Evolutionary conservation across 2,888 invertebrate species (phyloP).

Genomic region (Limnephilus auricula): DNA sequence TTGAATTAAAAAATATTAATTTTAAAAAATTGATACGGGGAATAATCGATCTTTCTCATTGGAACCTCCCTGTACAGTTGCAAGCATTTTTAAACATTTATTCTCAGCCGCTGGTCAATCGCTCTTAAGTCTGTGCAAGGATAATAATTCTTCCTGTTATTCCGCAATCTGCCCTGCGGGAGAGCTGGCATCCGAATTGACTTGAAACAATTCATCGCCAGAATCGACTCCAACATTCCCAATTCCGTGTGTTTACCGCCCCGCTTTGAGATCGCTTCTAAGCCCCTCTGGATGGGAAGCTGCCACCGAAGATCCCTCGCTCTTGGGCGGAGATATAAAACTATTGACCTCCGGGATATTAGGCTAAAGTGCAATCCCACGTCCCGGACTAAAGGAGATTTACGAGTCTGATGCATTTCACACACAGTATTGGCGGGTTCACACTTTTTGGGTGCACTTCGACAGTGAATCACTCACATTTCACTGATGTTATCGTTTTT

Average conservation of each 20-base stretch:
- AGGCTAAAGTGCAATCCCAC: conserved; percentile 45
- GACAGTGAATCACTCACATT: not conserved
- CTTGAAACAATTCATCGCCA: conserved; percentile 45
- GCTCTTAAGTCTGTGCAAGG: not conserved
- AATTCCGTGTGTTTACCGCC: conserved; percentile 46
- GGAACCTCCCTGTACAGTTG: no score
- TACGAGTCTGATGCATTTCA: conserved; percentile 35
- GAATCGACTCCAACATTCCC: conserved; percentile 36
- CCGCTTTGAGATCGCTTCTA: conserved; percentile 38
- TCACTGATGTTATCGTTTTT: not conserved
- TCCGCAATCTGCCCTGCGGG: not conserved
- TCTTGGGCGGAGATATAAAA: conserved; percentile 30
- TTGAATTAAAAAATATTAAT: no score
- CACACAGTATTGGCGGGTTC: conserved; percentile 33
- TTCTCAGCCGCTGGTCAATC: no score
- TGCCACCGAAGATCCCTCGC: conserved; percentile 7
- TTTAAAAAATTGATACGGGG: no score
- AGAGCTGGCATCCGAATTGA: not conserved
- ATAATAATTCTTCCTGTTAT: not conserved
- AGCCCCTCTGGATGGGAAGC: not conserved
- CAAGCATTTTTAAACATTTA: no score
- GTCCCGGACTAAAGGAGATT: conserved; percentile 39
- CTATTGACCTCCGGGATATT: conserved; percentile 47
- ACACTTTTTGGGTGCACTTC: conserved; percentile 27
- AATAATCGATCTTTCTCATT: no score